Evolutionary conservation across 1,140 invertebrate genomes (phyloP), one percentile per base, ranked within the genome.

Genomic region (Eubasilissa regina): DNA sequence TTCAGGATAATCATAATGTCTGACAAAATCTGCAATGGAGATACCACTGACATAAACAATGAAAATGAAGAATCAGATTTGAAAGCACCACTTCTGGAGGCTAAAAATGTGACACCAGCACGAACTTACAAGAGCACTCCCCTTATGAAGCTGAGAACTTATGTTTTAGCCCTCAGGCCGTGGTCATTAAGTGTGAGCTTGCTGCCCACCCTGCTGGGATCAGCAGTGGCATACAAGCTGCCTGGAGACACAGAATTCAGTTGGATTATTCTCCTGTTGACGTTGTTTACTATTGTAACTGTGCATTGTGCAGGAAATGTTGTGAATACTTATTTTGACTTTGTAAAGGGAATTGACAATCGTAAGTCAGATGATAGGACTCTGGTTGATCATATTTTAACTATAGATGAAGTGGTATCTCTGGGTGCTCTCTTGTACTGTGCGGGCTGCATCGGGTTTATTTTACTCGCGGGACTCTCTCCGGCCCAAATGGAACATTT

Each of bases 251-350:
- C 89, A 53, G 91, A 94, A 60, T 97, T 98, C 85, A 96, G 93
- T 84, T 90, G 95, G 86, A 85, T 94, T 53, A 94, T 94, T 4
- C 91, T 97, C 75, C 83, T 97, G 9, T 88, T 97, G 0, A 97
- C 96, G 0, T 88, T 96, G 21, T 92, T 96, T 58, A 97, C 96
- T 1, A 93, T 97, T 8, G 89, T 98, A 66, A 96, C 95, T 13
- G 97, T 98, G 3, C 97, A 98, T 86, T 96, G 96, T 64, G 97
- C 97, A 74, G 97, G 97, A 48, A 98, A 98, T 88, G 93, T 98
- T n/a, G 97, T 99, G 0, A 98, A 99, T 86, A 98, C 97, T 0
- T 98, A 98, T 86, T 98, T 94, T 86, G 97, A 98, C 89, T 99
- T 96, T 86, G 92, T 96, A 8, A 96, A 96, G 89, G 97, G 97